phyloP scores from a whole-genome alignment of 2,888 invertebrate species.

The Amblyteles armatorius region DNA sequence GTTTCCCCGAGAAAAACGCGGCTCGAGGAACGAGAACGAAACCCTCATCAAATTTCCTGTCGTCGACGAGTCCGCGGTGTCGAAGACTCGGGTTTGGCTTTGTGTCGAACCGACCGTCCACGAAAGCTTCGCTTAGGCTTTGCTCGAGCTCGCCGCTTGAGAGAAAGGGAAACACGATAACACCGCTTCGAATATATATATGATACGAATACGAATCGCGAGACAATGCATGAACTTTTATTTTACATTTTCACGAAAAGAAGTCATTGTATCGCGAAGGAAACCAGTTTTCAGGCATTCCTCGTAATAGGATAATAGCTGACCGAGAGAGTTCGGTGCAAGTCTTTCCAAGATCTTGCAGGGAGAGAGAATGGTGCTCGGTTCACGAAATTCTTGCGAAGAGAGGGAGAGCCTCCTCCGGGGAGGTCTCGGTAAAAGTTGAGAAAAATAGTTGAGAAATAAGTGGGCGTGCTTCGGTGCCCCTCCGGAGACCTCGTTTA shows the following conservation, averaged over 20 bases:
- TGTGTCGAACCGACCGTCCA: slow-evolving; percentile 23
- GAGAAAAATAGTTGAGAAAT: slow-evolving; percentile 59
- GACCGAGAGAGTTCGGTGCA: background rate
- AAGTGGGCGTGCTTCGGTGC: slow-evolving; percentile 51
- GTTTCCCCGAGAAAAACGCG: slow-evolving; percentile 43
- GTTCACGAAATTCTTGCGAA: slow-evolving; percentile 33
- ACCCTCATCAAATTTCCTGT: slow-evolving; percentile 76
- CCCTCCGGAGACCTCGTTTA: slow-evolving; percentile 60
- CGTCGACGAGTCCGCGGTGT: slow-evolving; percentile 66
- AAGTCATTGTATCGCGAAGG: background rate
- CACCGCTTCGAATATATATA: background rate
- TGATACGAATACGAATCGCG: background rate
- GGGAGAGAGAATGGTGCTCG: slow-evolving; percentile 24
- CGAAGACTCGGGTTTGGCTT: slow-evolving; percentile 28
- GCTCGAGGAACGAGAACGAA: slow-evolving; percentile 1
- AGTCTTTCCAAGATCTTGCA: slow-evolving; percentile 21
- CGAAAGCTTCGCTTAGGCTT: slow-evolving; percentile 65
- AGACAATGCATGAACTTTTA: background rate
- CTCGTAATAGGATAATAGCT: slow-evolving; percentile 19
- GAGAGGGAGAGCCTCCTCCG: slow-evolving; percentile 9
- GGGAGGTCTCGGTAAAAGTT: slow-evolving; percentile 25
- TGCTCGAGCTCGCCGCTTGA: background rate
- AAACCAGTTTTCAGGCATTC: slow-evolving; percentile 1
- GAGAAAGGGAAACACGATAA: background rate
- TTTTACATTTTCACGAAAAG: background rate